Base-by-base conservation (phyloP, 2,797 vertebrate genomes). In the Lithobates sylvaticus region DNA sequence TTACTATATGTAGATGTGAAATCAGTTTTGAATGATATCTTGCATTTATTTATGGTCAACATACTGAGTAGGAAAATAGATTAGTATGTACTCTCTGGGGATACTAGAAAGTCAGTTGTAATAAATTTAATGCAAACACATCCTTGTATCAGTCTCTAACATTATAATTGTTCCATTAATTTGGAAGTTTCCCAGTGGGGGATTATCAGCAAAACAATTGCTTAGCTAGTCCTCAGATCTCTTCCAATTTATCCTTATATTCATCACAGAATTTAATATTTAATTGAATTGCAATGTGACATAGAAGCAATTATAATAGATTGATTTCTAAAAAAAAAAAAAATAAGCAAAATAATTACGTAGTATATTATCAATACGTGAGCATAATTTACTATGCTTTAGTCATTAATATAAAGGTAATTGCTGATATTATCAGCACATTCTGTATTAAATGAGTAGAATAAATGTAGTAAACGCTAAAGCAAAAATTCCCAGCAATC, bases 271-370 rank as follows among this genome's bases (percentile, higher is more conserved):
- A 42, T 26, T 78, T 7, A 27, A 16, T 26, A 39, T 78, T 42
- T 78, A 67, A 65, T 78, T 78, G 13, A 67, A 78, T 26, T 42
- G 36, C 10, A 78, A 78, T 78, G 36, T 78, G 34, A 67, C 76
- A 67, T 34, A 78, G 15, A 27, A 44, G 58, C 34, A 42, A 61
- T 61, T 61, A 61, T 7, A 61, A 61, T 61, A 23, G 54, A 61
- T 61, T 21, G 54, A 61, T 61, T 29, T 29, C 29, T 61, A 16
- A 16, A 54, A 54, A 29, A 5, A 54, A 54, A 21, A 54, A 54
- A 29, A 5, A 54, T 21, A 21, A 29, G 29, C 29, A 29, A 29
- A 29, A 2, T 29, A 29, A 1, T 29, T 13, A 21, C 2, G 5
- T 23, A 61, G 21, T n/a, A 23, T 61, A 61, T 13, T 61, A 8